Conservation (phyloP, 1,140 invertebrate species). For the Kradibia gibbosae region DNA sequence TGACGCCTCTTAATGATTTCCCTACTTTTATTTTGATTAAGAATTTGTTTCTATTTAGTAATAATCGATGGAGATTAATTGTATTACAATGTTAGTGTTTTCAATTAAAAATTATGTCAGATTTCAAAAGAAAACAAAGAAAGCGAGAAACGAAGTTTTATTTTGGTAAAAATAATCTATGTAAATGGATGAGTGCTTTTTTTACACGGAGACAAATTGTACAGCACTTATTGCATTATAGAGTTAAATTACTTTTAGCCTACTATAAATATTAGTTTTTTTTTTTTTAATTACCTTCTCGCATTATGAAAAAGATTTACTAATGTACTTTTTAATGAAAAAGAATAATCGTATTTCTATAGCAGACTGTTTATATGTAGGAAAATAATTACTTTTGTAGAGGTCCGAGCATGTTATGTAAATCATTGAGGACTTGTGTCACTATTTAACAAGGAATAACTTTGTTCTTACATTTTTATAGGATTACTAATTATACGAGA, state of each 20-base stretch:
- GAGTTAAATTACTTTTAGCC: conserved; percentile 38
- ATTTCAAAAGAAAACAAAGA: conserved; percentile 6
- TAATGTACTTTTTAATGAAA: conserved; percentile 3
- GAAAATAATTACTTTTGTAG: not conserved
- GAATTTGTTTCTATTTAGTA: not conserved
- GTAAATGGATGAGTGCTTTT: conserved; percentile 46
- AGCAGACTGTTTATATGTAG: not conserved
- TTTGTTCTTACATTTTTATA: too few relatives aligned
- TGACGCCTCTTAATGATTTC: not conserved
- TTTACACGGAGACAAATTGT: conserved; percentile 32
- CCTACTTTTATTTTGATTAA: not conserved
- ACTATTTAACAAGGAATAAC: too few relatives aligned
- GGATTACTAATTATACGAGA: too few relatives aligned
- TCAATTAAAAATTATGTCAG: not conserved
- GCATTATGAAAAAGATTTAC: conserved; percentile 8
- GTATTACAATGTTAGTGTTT: conserved; percentile 11
- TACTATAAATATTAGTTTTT: not conserved
- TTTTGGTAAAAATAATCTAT: conserved; percentile 48
- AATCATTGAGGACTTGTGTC: too few relatives aligned
- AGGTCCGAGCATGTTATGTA: not conserved
- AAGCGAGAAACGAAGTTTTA: conserved; percentile 41
- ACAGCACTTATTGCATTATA: conserved; percentile 44
- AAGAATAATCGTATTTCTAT: not conserved
- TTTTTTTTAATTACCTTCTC: conserved; percentile 1
- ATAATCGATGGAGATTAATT: conserved; percentile 30